phyloP scores from a whole-genome alignment of 2,113 vertebrate genomes.

The Anguilla rostrata region DNA sequence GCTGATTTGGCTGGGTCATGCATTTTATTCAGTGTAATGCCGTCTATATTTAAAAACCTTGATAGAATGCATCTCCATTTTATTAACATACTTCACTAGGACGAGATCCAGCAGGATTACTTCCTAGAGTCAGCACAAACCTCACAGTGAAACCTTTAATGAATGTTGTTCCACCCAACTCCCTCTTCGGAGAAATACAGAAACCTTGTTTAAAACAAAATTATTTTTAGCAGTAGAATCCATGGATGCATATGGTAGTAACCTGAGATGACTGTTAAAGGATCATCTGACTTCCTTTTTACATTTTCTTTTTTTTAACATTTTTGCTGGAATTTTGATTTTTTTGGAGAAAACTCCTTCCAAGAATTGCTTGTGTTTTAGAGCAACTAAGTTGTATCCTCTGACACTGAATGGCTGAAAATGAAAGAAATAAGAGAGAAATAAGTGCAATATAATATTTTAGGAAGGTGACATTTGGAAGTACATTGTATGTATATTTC shows the following conservation, averaged over 20 bases:
- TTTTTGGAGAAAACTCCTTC: too few species aligned
- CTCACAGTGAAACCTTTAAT: background rate
- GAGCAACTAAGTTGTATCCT: too few species aligned
- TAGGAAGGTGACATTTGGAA: too few species aligned
- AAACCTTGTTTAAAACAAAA: background rate
- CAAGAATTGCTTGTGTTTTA: too few species aligned
- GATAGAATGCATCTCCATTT: background rate
- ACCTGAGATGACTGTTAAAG: too few species aligned
- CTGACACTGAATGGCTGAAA: too few species aligned
- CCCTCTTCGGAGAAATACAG: background rate
- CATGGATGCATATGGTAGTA: too few species aligned
- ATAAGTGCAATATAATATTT: too few species aligned
- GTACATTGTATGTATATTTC: too few species aligned
- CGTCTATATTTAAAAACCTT: background rate
- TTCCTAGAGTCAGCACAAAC: background rate
- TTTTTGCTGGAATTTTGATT: too few species aligned
- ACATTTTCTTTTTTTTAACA: background rate
- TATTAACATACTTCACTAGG: background rate
- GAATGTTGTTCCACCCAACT: background rate
- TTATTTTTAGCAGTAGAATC: background rate
- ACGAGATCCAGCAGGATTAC: background rate
- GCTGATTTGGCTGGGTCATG: background rate
- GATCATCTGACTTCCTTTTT: background rate
- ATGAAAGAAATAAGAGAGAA: too few species aligned
- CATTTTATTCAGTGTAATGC: background rate